phyloP scores from a whole-genome alignment of 1,140 invertebrate species.

The Cydia amplana region DNA sequence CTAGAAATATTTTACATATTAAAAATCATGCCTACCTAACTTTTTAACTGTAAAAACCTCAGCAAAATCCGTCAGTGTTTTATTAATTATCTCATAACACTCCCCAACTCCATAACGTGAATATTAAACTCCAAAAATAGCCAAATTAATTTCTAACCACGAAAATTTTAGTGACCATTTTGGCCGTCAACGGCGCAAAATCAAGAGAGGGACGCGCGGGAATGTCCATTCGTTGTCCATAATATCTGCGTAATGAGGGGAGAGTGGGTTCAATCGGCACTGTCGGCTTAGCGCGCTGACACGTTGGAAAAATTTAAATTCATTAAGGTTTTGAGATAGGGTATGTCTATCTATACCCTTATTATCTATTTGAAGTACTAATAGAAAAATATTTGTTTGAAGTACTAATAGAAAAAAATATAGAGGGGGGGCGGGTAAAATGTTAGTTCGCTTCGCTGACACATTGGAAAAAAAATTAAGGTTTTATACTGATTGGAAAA shows the following conservation, averaged over 20 bases:
- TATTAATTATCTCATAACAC: neutral
- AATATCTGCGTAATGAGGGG: slow-evolving; percentile 51
- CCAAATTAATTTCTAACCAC: slow-evolving; percentile 26
- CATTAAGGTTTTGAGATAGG: neutral
- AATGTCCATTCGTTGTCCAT: slow-evolving; percentile 51
- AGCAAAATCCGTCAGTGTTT: neutral
- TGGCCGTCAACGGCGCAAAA: slow-evolving; percentile 41
- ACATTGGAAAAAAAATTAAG: no score
- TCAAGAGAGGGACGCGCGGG: slow-evolving; percentile 44
- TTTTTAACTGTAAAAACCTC: neutral
- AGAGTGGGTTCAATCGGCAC: slow-evolving; percentile 43
- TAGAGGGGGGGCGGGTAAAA: no score
- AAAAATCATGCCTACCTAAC: neutral
- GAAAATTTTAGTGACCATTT: slow-evolving; percentile 42
- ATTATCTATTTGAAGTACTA: no score
- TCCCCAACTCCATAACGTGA: neutral
- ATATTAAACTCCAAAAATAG: slow-evolving; percentile 31
- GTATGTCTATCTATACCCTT: no score
- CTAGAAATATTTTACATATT: no score
- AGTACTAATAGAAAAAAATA: no score
- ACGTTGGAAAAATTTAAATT: slow-evolving; percentile 33
- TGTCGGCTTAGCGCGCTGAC: slow-evolving; percentile 34
- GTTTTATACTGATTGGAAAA: no score
- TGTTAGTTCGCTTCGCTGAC: no score
- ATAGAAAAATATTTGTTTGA: no score